Base-by-base conservation (phyloP, 2,888 invertebrate species). In the Seira sanloemensis region DNA sequence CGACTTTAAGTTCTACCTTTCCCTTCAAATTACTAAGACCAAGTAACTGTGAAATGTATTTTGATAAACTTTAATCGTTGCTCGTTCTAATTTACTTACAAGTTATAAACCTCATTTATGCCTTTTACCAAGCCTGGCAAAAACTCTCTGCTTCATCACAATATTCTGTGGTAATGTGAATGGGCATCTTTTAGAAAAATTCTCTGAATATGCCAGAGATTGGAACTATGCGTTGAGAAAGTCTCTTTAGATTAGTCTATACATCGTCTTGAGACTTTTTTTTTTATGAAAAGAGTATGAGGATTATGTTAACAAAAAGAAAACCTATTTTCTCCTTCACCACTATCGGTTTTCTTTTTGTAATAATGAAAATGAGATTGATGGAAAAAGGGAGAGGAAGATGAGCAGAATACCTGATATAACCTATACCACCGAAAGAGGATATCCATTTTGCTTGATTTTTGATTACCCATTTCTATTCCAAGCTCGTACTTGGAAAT, bases 341-440 rank as follows among this genome's bases (percentile, higher is more conserved):
- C 72, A n/a, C n/a, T n/a, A n/a, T n/a, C n/a, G n/a, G 78, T 71
- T 78, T 62, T 46, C 74, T 68, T 68, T 68, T 79, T 58, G 69
- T 77, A 68, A 68, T 68, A 76, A 68, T 67, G 73, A 79, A 74
- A 79, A 79, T 81, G 80, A 46, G 27, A 24, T 25, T 69, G 75
- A 75, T 75, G 75, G 69, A 37, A 46, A 68, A 74, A 66, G 69
- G 26, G 69, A 66, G 69, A 21, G 37, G 37, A 66, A 65, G 78
- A 46, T 67, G 78, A 72, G 78, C 66, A 58, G 78, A 78, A 72
- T 78, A 78, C 72, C 72, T 78, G 72, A 78, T 78, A 78, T 72
- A n/a, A n/a, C n/a, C n/a, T n/a, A n/a, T n/a, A n/a, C n/a, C n/a
- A n/a, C n/a, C 72, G 18, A 58, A 69, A 25, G 16, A 21, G 54